Base-by-base conservation (phyloP, 2,888 invertebrate genomes). In the Drosophila anomalipes region DNA sequence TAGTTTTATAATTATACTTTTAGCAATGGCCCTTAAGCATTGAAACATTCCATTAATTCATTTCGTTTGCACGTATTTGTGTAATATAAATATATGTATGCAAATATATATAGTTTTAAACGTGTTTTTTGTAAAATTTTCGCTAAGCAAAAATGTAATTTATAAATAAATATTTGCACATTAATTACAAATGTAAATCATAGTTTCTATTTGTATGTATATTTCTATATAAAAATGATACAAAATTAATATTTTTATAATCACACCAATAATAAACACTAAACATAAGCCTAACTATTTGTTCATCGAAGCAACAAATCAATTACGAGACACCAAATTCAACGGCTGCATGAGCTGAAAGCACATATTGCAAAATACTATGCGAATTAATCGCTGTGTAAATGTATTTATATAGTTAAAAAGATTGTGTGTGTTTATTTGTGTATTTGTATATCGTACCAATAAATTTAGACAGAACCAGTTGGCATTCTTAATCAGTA, bases 261-360 rank as follows among this genome's bases (percentile, higher is more conserved):
- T 91, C 91, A 91, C 91, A 91, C 86, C 90, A 89, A 82, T 80
- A 63, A 58, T 58, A 61, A 75, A 86, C 78, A 77, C 74, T 91
- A 86, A 83, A 83, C 67, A 81, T 86, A 82, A 69, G 63, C 67
- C 77, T 86, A 86, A 79, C 70, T 77, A 78, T 74, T 74, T 75
- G 67, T 72, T 73, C 70, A 70, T 73, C 70, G 64, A 79, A 49
- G 70, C 75, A 79, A 85, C 70, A 74, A 66, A 74, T 63, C 44
- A 58, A 70, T 74, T 74, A 77, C 39, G n/a, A 75, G 72, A 81
- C 89, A 82, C 61, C 72, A 81, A 76, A 69, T 63, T 80, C 72
- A 79, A 77, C 64, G 67, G 53, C 68, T 62, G 47, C 53, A 35
- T 56, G 61, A 69, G 62, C 51, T 76, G 76, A 58, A 66, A 68